Evolutionary conservation across 2,113 vertebrate genomes (phyloP).

Genomic region (Telmatochromis sp.): DNA sequence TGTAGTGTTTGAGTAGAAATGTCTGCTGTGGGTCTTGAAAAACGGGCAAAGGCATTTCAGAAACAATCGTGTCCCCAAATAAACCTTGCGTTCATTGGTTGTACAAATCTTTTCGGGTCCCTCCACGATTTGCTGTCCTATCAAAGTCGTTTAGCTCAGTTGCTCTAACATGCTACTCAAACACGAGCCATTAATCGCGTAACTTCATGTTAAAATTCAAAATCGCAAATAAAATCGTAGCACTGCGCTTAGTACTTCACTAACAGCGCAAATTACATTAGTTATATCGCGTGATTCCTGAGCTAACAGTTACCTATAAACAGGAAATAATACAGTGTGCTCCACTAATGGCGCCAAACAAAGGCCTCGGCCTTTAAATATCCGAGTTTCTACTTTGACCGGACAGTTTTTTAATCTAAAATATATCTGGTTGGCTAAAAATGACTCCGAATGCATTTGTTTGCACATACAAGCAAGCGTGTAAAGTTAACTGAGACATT

Average conservation of each 20-base stretch:
- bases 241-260: not conserved
- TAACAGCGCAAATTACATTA: fast-evolving
- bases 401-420: fast-evolving
- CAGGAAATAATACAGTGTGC: not conserved
- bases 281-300: not conserved
- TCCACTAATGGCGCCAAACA: not conserved
- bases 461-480: not conserved
- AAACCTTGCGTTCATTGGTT: not conserved
- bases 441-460: fast-evolving
- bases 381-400: fast-evolving
- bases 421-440: fast-evolving
- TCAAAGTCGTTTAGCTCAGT: fast-evolving
- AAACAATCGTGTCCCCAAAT: not conserved
- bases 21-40: not conserved
- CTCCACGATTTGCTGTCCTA: not conserved
- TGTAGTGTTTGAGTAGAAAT: not conserved
- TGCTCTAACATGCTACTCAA: not conserved
- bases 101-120: fast-evolving
- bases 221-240: fast-evolving
- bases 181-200: not conserved
- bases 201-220: fast-evolving
- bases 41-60: not conserved
- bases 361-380: too few species aligned
- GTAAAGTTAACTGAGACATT: not conserved
- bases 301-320: not conserved